phyloP scores from a whole-genome alignment of 2,888 invertebrate species.

The Gymnosoma rotundatum region DNA sequence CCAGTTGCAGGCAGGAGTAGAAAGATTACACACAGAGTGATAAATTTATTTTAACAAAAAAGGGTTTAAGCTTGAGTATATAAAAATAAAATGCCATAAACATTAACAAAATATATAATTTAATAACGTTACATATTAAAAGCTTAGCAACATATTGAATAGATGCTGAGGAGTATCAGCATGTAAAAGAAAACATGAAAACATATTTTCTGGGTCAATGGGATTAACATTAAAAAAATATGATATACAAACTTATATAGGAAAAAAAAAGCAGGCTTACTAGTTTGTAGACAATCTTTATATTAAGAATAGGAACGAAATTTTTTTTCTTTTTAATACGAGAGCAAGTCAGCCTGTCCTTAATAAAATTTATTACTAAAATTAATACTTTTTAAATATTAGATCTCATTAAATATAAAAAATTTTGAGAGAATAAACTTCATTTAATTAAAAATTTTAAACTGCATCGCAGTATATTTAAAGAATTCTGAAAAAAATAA shows the following conservation, averaged over 20 bases:
- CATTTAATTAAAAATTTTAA: too few relatives aligned
- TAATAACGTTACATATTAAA: conserved; percentile 39
- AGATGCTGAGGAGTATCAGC: conserved; percentile 14
- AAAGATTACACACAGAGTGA: conserved; percentile 55
- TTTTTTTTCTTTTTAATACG: neutral
- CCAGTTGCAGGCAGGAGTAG: conserved; percentile 5
- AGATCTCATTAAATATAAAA: too few relatives aligned
- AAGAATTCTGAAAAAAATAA: too few relatives aligned
- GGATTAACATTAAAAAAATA: conserved; percentile 48
- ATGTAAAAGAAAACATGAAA: conserved; percentile 23
- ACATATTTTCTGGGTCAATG: conserved; percentile 63
- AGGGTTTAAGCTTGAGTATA: conserved; percentile 35
- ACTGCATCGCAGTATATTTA: too few relatives aligned
- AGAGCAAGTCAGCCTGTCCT: too few relatives aligned
- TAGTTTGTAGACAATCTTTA: conserved; percentile 35
- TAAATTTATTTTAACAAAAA: conserved; percentile 60
- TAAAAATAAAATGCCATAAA: conserved; percentile 23
- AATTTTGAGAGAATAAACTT: too few relatives aligned
- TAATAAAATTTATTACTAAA: too few relatives aligned
- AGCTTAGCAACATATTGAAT: conserved; percentile 49
- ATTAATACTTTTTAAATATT: too few relatives aligned
- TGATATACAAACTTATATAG: neutral
- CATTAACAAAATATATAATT: conserved; percentile 13
- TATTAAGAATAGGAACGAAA: conserved; percentile 10
- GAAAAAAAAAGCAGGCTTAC: neutral